These are phyloP conservation scores for Chrysogorgia sp. DNA, from an alignment of 92 coral and sea anemone species.

Conservation along the genomic window DNA sequence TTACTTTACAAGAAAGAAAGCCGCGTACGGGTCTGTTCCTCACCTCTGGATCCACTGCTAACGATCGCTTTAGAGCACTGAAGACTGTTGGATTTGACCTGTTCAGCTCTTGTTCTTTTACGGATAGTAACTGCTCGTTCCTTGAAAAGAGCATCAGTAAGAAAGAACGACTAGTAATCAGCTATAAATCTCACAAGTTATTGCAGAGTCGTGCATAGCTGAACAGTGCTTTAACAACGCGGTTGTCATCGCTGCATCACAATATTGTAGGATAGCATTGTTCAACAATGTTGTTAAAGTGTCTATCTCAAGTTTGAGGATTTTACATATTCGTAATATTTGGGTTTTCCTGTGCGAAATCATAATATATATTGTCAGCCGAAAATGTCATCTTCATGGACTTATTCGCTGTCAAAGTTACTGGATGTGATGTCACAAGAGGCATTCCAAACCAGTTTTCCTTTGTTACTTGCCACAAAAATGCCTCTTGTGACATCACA, in stretches of 20 bases:
- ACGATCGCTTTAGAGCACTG: background rate
- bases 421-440: too few species aligned
- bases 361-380: too few species aligned
- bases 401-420: too few species aligned
- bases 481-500: too few species aligned
- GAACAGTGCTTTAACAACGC: too few species aligned
- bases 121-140: constrained; percentile 12
- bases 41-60: constrained; percentile 15
- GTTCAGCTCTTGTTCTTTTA: constrained; percentile 15
- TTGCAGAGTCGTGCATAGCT: background rate
- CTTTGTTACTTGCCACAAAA: too few species aligned
- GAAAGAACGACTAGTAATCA: background rate
- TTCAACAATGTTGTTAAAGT: too few species aligned
- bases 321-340: too few species aligned
- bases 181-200: background rate
- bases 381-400: too few species aligned
- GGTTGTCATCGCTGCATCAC: background rate
- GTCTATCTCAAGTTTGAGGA: too few species aligned
- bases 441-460: too few species aligned
- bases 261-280: background rate
- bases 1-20: background rate
- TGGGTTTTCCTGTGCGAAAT: too few species aligned
- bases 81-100: constrained; percentile 13
- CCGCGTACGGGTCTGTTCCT: background rate
- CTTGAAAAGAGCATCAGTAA: background rate